Base-by-base conservation (phyloP, 2,888 invertebrate species). In the Ophion obscuratus region DNA sequence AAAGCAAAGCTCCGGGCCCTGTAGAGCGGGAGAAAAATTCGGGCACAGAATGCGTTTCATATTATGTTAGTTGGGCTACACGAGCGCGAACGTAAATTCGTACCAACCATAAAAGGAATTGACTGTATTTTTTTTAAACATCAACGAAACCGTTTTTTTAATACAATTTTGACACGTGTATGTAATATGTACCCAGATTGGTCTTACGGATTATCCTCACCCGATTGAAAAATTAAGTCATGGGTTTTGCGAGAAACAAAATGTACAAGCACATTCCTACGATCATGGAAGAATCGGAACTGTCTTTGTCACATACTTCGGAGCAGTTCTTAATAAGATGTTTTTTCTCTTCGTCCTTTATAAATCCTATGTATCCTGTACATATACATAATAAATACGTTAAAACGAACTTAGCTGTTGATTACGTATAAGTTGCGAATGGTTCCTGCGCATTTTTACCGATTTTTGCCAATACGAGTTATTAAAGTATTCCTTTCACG, bases 331-430 rank as follows among this genome's bases (percentile, higher is more conserved):
- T 40, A 40, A 40, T 40, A 59, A 20, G 36, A 20, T 31, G 36
- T 59, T 62, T 62, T 20, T 40, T 44, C 36, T 44, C 36, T 36
- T n/a, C 7, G n/a, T 59, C 31, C 20, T 44, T 74, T 74, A 27
- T 17, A 17, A 11, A 3, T 17, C n/a, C 3, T 27, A 44, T 68
- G 67, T 40, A 68, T 78, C 40, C 24, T 78, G 77, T 78, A 78
- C 59, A 78, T 57, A 78, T 68, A 68, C 68, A 6, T 57, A 67
- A 78, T 74, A 44, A 74, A 61, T 62, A 61, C 40, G 74, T 40
- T 74, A 24, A 62, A 74, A 74, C 44, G 17, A 40, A 61, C 73
- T 59, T 74, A 74, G 14, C 17, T 24, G 17, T 61, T 74, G 40
- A 24, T 61, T 61, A 17, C 11, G 61, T 10, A 36, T n/a, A 31